Percentiles rank a stretch among this genome's conserved stretches.
Conservation (phyloP, 2,797 vertebrate genomes). For the Tenualosa ilisha region DNA sequence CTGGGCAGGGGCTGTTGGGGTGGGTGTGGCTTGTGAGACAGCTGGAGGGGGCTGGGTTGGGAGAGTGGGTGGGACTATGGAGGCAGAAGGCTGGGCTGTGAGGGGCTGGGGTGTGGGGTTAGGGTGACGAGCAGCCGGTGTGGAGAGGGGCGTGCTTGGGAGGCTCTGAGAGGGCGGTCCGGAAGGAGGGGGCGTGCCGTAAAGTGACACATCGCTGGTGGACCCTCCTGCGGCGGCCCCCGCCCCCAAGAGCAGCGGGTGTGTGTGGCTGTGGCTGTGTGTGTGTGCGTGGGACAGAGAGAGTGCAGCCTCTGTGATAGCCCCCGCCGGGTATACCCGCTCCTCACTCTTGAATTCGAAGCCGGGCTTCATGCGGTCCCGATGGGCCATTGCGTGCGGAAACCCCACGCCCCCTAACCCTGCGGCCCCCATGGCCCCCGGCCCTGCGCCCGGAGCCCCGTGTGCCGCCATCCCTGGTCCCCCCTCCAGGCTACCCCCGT, state of each 20-base stretch:
- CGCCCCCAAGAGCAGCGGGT: slow-evolving; percentile 74
- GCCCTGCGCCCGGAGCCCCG: slow-evolving; percentile 68
- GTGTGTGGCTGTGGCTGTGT: slow-evolving; percentile 69
- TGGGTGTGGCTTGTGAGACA: slow-evolving; percentile 71
- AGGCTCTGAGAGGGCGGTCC: slow-evolving; percentile 66
- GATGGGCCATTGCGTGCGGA: slow-evolving; percentile 80
- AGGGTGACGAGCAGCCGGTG: slow-evolving; percentile 70
- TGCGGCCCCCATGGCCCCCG: slow-evolving; percentile 70
- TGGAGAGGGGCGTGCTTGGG: slow-evolving; percentile 68
- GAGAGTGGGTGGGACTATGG: slow-evolving; percentile 72
- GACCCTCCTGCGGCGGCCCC: slow-evolving; percentile 60
- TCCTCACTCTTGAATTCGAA: slow-evolving; percentile 96
- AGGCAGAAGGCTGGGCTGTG: slow-evolving; percentile 70
- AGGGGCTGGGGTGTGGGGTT: slow-evolving; percentile 83
- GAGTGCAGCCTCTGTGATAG: slow-evolving; percentile 70
- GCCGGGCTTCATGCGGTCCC: slow-evolving; percentile 90
- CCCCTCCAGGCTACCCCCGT: slow-evolving; percentile 90
- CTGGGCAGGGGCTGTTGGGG: slow-evolving; percentile 70
- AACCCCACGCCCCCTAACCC: slow-evolving; percentile 84
- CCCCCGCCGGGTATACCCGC: slow-evolving; percentile 79
- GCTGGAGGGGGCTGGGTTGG: slow-evolving; percentile 71
- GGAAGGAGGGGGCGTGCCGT: slow-evolving; percentile 75
- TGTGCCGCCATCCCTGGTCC: slow-evolving; percentile 72
- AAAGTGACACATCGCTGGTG: slow-evolving; percentile 74
- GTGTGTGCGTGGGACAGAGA: slow-evolving; percentile 71